Percentiles rank a stretch among this genome's conserved stretches.
These are phyloP conservation scores for Platorchestia sp. DNA, from an alignment of 1,140 invertebrate species.

Conservation along the genomic window DNA sequence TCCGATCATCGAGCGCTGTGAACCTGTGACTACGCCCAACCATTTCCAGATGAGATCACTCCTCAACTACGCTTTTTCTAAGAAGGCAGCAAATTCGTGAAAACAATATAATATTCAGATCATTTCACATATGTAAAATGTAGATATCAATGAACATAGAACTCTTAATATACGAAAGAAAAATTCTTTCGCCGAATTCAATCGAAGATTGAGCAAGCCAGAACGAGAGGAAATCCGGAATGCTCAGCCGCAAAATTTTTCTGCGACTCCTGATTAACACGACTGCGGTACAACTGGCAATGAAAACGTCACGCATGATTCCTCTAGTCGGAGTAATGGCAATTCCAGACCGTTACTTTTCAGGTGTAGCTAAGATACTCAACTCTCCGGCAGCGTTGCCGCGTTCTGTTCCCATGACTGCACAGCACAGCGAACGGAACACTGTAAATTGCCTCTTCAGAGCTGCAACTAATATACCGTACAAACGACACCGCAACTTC, in stretches of 20 bases:
- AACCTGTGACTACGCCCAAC: not conserved
- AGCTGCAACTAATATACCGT: not conserved
- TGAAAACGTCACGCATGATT: not conserved
- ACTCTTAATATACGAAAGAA: not conserved
- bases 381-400: not conserved
- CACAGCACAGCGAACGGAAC: not conserved
- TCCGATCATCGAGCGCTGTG: not conserved
- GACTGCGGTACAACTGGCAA: not conserved
- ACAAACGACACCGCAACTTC: not conserved
- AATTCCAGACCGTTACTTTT: not conserved
- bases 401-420: not conserved
- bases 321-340: not conserved
- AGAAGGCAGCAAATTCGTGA: too few relatives aligned
- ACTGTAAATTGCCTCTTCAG: not conserved
- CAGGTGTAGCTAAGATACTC: conserved; percentile 9
- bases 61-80: not conserved
- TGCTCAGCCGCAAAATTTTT: not conserved
- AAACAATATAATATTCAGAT: too few relatives aligned
- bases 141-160: not conserved
- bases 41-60: not conserved
- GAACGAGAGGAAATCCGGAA: not conserved
- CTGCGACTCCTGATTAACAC: not conserved
- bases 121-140: not conserved
- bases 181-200: not conserved
- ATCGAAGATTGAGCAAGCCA: not conserved